Conservation (phyloP, 2,113 vertebrate genomes). For the Turdus rufiventris region DNA sequence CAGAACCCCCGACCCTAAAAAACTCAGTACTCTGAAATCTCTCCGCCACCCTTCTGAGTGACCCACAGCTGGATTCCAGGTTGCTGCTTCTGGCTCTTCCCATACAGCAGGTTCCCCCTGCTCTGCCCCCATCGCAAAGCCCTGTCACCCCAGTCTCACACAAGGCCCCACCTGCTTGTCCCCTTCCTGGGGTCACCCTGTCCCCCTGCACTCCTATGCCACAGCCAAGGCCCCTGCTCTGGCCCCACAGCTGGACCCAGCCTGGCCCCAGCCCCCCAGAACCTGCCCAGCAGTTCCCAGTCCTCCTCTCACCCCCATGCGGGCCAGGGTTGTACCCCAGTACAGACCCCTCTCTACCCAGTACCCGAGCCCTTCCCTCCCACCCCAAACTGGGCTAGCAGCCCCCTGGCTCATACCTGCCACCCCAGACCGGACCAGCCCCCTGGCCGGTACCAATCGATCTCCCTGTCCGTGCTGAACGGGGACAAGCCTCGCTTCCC, state of each 20-base stretch:
- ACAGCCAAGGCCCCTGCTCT: background rate
- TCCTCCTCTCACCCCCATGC: rapidly evolving
- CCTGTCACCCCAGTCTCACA: background rate
- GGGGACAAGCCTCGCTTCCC: background rate
- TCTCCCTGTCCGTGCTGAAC: rapidly evolving
- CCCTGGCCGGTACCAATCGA: background rate
- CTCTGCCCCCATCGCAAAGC: background rate
- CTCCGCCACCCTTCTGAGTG: background rate
- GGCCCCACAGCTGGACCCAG: background rate
- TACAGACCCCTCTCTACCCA: background rate
- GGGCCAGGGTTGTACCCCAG: background rate
- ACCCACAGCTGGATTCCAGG: background rate
- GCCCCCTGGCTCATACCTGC: background rate
- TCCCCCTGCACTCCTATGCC: background rate
- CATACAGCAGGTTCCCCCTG: rapidly evolving
- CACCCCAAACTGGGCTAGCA: background rate
- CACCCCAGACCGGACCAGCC: no score
- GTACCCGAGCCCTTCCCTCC: no score
- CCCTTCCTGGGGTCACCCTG: background rate
- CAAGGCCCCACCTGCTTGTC: background rate
- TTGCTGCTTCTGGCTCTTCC: background rate
- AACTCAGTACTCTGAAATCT: rapidly evolving
- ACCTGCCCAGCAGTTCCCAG: background rate
- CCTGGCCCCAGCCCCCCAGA: rapidly evolving
- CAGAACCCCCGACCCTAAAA: background rate